phyloP scores from a whole-genome alignment of 2,888 invertebrate genomes.

The Agrotis puta region DNA sequence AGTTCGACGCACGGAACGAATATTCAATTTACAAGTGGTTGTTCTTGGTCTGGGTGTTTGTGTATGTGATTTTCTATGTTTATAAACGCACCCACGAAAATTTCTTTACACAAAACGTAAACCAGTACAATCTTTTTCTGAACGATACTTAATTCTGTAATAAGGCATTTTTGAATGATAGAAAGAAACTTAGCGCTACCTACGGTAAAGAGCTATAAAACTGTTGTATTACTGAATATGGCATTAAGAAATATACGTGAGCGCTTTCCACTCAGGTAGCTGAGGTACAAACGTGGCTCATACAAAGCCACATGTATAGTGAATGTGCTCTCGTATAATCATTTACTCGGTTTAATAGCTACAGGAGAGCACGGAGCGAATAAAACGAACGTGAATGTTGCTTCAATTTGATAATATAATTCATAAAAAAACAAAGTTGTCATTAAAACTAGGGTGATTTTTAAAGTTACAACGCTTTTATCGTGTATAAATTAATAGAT shows the following conservation, averaged over 20 bases:
- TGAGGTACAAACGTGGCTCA: conserved; percentile 44
- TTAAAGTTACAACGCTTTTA: not conserved
- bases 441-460: not conserved
- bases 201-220: conserved; percentile 54
- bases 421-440: not conserved
- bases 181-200: conserved; percentile 24
- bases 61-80: no score
- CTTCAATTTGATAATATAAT: not conserved
- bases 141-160: conserved; percentile 1
- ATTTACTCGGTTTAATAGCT: conserved; percentile 46
- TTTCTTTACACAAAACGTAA: no score
- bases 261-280: conserved; percentile 49
- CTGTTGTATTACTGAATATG: conserved; percentile 44
- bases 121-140: not conserved
- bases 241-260: conserved; percentile 52
- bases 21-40: no score
- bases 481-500: not conserved
- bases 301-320: conserved; percentile 44
- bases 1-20: no score
- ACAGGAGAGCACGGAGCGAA: conserved; percentile 25
- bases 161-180: conserved; percentile 8
- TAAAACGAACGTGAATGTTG: conserved; percentile 15
- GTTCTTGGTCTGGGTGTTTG: no score
- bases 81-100: no score
- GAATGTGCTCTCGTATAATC: conserved; percentile 50